Evolutionary conservation across 2,797 vertebrate species (phyloP), one percentile per base, ranked within the genome.

Genomic region (Acrossocheilus fasciatus): DNA sequence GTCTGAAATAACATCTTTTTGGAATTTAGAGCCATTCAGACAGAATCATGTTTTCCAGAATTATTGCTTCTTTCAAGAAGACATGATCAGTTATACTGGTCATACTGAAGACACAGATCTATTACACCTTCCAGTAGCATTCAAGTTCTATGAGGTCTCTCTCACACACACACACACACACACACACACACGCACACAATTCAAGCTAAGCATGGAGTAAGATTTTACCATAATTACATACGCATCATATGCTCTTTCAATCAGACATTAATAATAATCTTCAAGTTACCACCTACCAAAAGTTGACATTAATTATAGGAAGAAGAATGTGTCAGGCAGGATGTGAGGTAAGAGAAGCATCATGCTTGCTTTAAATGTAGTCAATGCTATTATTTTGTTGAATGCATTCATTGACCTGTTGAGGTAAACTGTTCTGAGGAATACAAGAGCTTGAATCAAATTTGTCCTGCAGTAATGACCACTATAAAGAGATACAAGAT

Each of bases 351-450:
- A 41, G 54, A 82, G 50, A 59, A 75, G 18, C 7, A 1, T 41
- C 75, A 70, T 59, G 74, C 84, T 84, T 43, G 30, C 70, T 54
- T 41, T 81, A 84, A 69, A 84, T 88, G 88, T 76, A 77, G 34
- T 18, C 23, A 68, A 36, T 81, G 68, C 82, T 23, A 70, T 89
- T 75, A 77, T 59, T 72, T 43, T 77, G 62, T 82, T 85, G 20
- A 59, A 74, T 68, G 54, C 43, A 54, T 66, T 68, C 9, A 83
- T 43, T 64, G 78, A 54, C 45, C 69, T 66, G 17, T 81, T 41
- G 79, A 84, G 45, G 59, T 83, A 69, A 69, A 57, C 7, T 52
- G 36, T 82, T 82, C 11, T 64, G 57, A 64, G n/a, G 23, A 72
- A 36, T 26, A 26, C 30, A 54, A 47, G 70, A 64, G 74, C 59